A percentile compares a stretch with the other conserved stretches of the same genome.
phyloP scores from a whole-genome alignment of 2,888 invertebrate species.

The Xanthostigma xanthostigma region DNA sequence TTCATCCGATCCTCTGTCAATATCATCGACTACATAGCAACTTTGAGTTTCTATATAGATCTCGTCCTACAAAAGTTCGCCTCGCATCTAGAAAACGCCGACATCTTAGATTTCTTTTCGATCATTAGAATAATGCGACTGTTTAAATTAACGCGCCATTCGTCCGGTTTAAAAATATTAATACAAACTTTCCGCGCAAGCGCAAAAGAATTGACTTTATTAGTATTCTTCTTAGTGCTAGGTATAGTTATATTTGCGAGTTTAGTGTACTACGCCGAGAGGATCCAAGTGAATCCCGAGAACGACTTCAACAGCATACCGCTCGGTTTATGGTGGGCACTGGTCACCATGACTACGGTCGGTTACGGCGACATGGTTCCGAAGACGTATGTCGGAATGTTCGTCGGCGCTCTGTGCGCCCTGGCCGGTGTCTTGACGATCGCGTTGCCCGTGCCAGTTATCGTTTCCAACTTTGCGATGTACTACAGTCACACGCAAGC shows the following conservation, averaged over 20 bases:
- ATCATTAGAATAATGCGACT: constrained; percentile 96
- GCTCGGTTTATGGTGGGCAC: constrained; percentile 95
- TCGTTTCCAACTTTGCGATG: constrained; percentile 98
- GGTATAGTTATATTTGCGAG: constrained; percentile 98
- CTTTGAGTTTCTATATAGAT: constrained; percentile 96
- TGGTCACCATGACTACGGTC: constrained; percentile 97
- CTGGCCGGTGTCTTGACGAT: constrained; percentile 97
- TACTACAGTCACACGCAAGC: constrained; percentile 93
- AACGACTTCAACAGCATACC: constrained; percentile 99
- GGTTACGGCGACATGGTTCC: constrained; percentile 99
- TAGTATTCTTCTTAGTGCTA: constrained; percentile 94
- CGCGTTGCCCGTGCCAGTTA: constrained; percentile 97
- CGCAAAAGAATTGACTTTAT: constrained; percentile 86
- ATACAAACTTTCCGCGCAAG: constrained; percentile 96
- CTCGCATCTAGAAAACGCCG: constrained; percentile 83
- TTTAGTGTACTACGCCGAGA: constrained; percentile 94
- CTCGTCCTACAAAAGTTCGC: constrained; percentile 79
- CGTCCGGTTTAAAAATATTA: constrained; percentile 93
- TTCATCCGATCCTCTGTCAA: constrained; percentile 95
- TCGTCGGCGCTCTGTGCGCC: constrained; percentile 95
- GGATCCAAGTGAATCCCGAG: constrained; percentile 78
- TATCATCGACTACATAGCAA: constrained; percentile 98
- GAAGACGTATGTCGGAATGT: constrained; percentile 97
- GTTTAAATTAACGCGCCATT: constrained; percentile 93
- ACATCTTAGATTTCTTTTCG: constrained; percentile 93